phyloP scores from a whole-genome alignment of 2,888 invertebrate genomes.

The Barypeithes pellucidus region DNA sequence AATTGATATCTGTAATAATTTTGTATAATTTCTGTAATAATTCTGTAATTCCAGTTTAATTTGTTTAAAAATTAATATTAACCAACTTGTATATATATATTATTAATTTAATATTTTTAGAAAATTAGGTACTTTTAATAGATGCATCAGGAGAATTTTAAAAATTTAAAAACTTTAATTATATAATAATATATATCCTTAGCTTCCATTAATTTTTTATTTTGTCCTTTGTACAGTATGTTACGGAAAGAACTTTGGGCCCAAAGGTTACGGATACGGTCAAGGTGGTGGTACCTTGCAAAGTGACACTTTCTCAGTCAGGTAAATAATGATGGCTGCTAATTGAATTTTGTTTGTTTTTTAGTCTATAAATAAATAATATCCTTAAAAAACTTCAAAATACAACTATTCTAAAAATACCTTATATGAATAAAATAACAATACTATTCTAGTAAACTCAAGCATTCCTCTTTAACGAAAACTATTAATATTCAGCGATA shows the following conservation, averaged over 20 bases:
- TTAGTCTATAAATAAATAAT: background rate
- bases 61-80: too few relatives aligned
- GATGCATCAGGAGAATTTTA: too few relatives aligned
- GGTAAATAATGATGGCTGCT: conserved; percentile 70
- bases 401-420: background rate
- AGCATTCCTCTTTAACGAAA: background rate
- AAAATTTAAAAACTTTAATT: too few relatives aligned
- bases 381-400: conserved; percentile 16
- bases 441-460: background rate
- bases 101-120: too few relatives aligned
- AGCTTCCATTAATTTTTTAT: background rate
- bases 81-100: too few relatives aligned
- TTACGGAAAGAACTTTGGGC: conserved; percentile 97
- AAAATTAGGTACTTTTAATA: too few relatives aligned
- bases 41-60: too few relatives aligned
- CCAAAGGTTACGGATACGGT: conserved; percentile 97
- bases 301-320: conserved; percentile 89
- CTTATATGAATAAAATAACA: background rate
- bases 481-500: too few relatives aligned
- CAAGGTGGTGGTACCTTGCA: conserved; percentile 96
- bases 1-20: too few relatives aligned
- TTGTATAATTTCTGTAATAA: too few relatives aligned
- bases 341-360: conserved; percentile 33
- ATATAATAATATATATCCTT: too few relatives aligned
- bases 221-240: conserved; percentile 77